Conservation (phyloP, 2,888 invertebrate genomes). For the Lamellibrachia satsuma region DNA sequence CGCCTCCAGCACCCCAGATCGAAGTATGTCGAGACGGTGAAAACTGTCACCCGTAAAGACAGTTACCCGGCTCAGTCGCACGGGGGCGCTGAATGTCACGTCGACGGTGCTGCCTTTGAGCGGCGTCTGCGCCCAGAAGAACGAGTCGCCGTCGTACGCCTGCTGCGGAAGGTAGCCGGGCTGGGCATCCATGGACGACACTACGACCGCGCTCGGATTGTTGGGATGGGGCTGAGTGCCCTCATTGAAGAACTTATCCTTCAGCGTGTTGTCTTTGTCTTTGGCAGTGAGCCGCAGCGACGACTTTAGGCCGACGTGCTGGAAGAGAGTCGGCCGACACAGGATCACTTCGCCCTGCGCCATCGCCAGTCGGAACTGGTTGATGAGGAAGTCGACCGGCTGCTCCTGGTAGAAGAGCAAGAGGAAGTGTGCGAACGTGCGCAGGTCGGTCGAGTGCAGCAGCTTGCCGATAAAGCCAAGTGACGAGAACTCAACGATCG, state of each 20-base stretch:
- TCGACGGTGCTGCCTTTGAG: conserved; percentile 14
- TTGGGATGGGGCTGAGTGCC: conserved; percentile 38
- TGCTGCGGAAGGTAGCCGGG: conserved; percentile 53
- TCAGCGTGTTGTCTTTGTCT: conserved; percentile 56
- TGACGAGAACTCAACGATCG: conserved; percentile 58
- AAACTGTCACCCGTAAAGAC: neutral
- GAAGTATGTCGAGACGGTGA: neutral
- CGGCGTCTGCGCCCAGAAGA: conserved; percentile 40
- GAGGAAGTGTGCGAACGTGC: conserved; percentile 39
- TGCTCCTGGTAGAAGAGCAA: conserved; percentile 44
- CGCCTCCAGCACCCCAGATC: neutral
- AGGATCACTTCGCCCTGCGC: conserved; percentile 36
- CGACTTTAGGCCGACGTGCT: conserved; percentile 54
- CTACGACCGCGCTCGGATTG: conserved; percentile 62
- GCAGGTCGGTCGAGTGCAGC: conserved; percentile 52
- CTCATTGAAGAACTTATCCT: conserved; percentile 54
- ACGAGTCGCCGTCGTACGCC: conserved; percentile 54
- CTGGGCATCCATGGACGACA: conserved; percentile 59
- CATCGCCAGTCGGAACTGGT: conserved; percentile 38
- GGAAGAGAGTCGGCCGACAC: conserved; percentile 45
- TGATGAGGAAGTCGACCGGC: conserved; percentile 46
- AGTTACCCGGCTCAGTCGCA: neutral
- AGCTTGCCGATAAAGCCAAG: conserved; percentile 63
- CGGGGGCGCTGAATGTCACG: neutral
- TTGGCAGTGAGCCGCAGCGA: conserved; percentile 51